These are phyloP conservation scores for Linurgus olivaceus DNA, from an alignment of 2,797 vertebrate genomes.

Conservation along the genomic window DNA sequence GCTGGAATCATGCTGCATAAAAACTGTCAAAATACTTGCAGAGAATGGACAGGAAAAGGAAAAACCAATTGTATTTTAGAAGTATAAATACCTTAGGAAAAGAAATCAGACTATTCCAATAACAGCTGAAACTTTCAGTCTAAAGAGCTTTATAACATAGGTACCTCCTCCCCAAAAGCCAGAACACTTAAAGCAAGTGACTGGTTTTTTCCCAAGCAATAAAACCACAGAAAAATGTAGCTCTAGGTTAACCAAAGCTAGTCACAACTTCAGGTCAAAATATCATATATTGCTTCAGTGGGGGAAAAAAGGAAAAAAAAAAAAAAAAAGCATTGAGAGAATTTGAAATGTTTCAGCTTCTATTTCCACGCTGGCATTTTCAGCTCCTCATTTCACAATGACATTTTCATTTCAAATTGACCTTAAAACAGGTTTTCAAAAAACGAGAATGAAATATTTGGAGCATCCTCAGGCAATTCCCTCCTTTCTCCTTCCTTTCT, in stretches of 20 bases:
- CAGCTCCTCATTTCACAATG: neutral
- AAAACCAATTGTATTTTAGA: neutral
- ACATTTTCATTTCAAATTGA: constrained; percentile 31
- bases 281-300: neutral
- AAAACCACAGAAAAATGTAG: neutral
- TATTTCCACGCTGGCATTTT: neutral
- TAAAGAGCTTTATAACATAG: neutral
- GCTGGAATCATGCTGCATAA: neutral
- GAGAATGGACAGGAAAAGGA: neutral
- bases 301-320: accelerated
- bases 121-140: neutral
- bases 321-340: neutral
- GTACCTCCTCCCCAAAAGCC: neutral
- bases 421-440: neutral
- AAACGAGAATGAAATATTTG: neutral
- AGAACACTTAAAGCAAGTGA: neutral
- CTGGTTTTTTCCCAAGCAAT: neutral
- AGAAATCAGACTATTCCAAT: neutral
- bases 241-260: neutral
- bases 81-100: neutral
- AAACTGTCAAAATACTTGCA: neutral
- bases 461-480: neutral
- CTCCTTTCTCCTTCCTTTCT: neutral
- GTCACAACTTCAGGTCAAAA: neutral
- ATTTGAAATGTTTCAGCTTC: neutral